Percentiles rank a stretch among this genome's conserved stretches.
These are phyloP conservation scores for Sitta europaea DNA, from an alignment of 2,113 vertebrate species.

Conservation along the genomic window DNA sequence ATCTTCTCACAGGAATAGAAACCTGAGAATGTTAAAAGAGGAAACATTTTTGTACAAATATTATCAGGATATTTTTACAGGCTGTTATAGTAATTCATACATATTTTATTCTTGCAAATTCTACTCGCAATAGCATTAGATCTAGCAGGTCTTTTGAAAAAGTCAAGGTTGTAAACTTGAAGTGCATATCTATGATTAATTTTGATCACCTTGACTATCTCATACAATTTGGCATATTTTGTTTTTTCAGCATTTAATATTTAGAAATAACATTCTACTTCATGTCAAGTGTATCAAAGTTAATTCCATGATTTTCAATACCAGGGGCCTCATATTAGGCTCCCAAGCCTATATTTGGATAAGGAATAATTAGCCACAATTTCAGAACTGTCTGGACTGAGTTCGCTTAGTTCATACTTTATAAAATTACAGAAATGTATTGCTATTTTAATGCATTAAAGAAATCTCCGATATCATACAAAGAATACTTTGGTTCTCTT, in stretches of 20 bases:
- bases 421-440: not conserved
- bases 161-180: not conserved
- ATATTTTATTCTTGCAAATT: not conserved
- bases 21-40: not conserved
- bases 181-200: not conserved
- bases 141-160: not conserved
- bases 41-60: not conserved
- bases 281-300: not conserved
- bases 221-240: not conserved
- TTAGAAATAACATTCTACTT: not conserved
- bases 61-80: not conserved
- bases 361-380: not conserved
- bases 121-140: not conserved
- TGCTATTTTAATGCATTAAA: not conserved
- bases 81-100: not conserved
- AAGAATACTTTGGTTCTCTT: not conserved
- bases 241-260: not conserved
- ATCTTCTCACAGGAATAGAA: not conserved
- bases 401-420: not conserved
- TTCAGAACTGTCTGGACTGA: not conserved
- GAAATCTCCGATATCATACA: not conserved
- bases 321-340: not conserved
- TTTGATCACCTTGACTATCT: not conserved
- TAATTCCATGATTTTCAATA: not conserved
- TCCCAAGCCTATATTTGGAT: not conserved